A percentile compares a stretch with the other conserved stretches of the same genome.
These are phyloP conservation scores for Trematomus loennbergii DNA, from an alignment of 2,113 vertebrate genomes.

Conservation along the genomic window DNA sequence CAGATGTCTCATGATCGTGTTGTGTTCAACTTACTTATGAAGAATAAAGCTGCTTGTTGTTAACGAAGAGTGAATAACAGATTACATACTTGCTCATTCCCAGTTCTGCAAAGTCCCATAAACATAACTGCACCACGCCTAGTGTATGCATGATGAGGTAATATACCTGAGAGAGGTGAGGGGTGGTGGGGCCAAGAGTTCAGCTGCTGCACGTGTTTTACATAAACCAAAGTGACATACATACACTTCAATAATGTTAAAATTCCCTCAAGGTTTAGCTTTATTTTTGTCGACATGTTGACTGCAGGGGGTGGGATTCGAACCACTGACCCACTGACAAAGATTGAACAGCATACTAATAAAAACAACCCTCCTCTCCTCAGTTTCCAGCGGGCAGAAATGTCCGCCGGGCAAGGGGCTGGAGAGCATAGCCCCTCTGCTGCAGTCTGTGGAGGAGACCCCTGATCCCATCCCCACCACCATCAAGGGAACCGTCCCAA, in stretches of 20 bases:
- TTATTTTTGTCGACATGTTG: no score
- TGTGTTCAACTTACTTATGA: neutral
- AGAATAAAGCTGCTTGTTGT: neutral
- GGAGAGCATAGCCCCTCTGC: constrained; percentile 82
- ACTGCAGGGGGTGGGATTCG: no score
- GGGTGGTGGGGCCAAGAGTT: neutral
- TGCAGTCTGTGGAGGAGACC: constrained; percentile 86
- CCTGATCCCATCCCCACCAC: constrained; percentile 80
- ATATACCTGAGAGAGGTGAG: neutral
- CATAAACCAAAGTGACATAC: no score
- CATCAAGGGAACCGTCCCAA: constrained; percentile 86
- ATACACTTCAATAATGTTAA: no score
- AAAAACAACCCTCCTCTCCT: neutral
- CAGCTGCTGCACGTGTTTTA: no score
- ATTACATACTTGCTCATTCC: neutral
- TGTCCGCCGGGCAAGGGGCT: constrained; percentile 77
- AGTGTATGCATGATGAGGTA: neutral
- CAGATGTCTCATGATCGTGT: no score
- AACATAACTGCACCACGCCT: constrained; percentile 6
- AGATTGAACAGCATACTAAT: no score
- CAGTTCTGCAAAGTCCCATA: constrained; percentile 13
- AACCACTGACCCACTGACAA: no score
- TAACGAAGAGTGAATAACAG: neutral
- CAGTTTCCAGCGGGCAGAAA: constrained; percentile 69
- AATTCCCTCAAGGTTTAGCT: no score